phyloP scores from a whole-genome alignment of 2,888 invertebrate genomes.

The Drosophila anceps region DNA sequence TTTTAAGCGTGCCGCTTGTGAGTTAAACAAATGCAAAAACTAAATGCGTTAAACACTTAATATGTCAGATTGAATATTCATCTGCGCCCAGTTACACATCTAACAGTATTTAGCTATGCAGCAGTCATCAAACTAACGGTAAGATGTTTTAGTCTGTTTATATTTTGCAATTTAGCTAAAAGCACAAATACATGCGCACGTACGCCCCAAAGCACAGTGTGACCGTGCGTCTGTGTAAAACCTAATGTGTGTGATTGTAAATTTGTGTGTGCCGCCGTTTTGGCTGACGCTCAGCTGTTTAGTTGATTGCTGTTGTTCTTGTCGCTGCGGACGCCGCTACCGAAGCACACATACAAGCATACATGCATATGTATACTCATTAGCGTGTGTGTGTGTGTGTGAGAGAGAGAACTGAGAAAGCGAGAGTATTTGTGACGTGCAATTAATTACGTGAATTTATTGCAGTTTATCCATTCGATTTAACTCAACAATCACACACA shows the following conservation, averaged over 20 bases:
- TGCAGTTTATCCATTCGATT: constrained; percentile 48
- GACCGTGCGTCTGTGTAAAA: constrained; percentile 25
- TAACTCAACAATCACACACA: constrained; percentile 33
- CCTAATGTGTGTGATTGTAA: background rate
- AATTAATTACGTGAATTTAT: constrained; percentile 45
- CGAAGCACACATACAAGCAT: constrained; percentile 7
- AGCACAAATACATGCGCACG: constrained; percentile 53
- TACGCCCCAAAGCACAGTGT: constrained; percentile 41
- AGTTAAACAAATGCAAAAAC: background rate
- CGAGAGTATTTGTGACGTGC: constrained; percentile 51
- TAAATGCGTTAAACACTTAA: background rate
- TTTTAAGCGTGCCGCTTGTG: background rate
- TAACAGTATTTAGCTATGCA: constrained; percentile 1
- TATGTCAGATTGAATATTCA: background rate
- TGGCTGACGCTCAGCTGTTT: constrained; percentile 60
- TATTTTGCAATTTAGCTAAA: constrained; percentile 59
- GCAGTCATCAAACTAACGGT: constrained; percentile 43
- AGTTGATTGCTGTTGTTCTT: constrained; percentile 30
- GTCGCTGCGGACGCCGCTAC: constrained; percentile 39
- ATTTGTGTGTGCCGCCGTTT: constrained; percentile 45
- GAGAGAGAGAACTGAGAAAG: constrained; percentile 37
- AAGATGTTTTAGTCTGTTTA: constrained; percentile 52
- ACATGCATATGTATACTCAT: too few relatives aligned
- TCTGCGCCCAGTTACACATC: background rate
- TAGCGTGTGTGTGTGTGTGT: background rate